Percentiles rank a stretch among this genome's conserved stretches.
Evolutionary conservation across 53 echinoderm and acorn worm genomes (phyloP).

Genomic region (Paracentrotus lividus): DNA sequence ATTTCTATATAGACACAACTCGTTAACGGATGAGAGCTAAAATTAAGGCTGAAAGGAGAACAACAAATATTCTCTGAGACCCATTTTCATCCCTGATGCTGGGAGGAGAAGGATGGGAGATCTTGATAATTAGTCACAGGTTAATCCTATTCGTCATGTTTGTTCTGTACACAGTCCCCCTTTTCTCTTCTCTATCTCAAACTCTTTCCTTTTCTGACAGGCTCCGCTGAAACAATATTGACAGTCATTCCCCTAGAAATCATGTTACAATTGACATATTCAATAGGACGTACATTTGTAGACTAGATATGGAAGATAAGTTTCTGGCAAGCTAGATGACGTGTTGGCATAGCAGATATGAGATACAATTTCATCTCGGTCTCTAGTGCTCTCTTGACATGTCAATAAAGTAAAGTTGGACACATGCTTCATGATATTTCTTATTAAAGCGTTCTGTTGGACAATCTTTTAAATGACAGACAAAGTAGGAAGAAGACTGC

Average conservation of each 20-base stretch:
- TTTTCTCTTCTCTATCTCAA: not conserved
- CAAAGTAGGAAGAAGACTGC: not conserved
- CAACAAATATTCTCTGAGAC: not conserved
- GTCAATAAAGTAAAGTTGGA: not conserved
- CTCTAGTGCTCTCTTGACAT: slow-evolving; percentile 18
- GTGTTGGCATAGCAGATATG: not conserved
- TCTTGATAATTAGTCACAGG: slow-evolving; percentile 62
- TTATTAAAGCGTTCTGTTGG: not conserved
- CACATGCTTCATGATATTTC: not conserved
- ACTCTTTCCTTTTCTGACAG: slow-evolving; percentile 45
- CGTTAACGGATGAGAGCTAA: slow-evolving; percentile 12
- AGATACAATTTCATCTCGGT: not conserved
- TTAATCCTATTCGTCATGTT: slow-evolving; percentile 50
- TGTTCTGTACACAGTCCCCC: slow-evolving; percentile 24
- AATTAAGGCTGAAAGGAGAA: slow-evolving; percentile 5
- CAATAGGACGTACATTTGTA: not conserved
- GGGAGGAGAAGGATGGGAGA: slow-evolving; percentile 9
- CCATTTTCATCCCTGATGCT: not conserved
- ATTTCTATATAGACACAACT: slow-evolving; percentile 2
- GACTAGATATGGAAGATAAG: not conserved
- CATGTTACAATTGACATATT: slow-evolving; percentile 58
- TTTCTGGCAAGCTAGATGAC: not conserved
- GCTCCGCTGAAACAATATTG: slow-evolving; percentile 60
- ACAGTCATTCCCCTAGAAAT: slow-evolving; percentile 47
- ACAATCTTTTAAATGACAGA: not conserved